These are phyloP conservation scores for Leptopterna dolabrata DNA, from an alignment of 2,888 invertebrate species.

Conservation along the genomic window DNA sequence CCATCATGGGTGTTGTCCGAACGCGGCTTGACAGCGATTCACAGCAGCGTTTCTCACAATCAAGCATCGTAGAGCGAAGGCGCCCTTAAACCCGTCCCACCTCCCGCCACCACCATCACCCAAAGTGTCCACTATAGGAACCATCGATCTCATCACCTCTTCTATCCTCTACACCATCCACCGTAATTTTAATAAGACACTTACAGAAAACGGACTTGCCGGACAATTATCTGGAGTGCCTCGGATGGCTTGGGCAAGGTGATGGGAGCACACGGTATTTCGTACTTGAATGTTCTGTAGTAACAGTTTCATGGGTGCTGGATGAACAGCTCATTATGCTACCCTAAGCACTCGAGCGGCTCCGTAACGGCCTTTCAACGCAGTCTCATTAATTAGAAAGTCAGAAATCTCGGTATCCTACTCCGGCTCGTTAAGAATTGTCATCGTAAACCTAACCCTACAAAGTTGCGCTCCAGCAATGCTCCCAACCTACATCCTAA, in stretches of 20 bases:
- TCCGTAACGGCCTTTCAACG: conserved; percentile 2
- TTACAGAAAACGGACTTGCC: neutral
- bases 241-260: neutral
- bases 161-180: neutral
- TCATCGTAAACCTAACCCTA: neutral
- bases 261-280: neutral
- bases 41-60: no score
- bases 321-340: conserved; percentile 29
- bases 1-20: no score
- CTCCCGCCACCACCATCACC: no score
- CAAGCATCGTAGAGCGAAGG: no score
- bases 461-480: neutral
- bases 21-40: no score
- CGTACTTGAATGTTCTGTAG: neutral
- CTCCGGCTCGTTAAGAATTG: neutral
- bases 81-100: no score
- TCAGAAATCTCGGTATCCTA: neutral
- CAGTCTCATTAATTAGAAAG: neutral
- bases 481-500: neutral
- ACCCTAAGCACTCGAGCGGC: neutral
- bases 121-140: neutral
- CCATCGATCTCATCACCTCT: neutral
- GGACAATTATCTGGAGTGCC: neutral
- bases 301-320: neutral
- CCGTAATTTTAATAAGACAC: neutral